Evolutionary conservation across 1,140 invertebrate species (phyloP).

Genomic region (Lysiphlebus fabarum): DNA sequence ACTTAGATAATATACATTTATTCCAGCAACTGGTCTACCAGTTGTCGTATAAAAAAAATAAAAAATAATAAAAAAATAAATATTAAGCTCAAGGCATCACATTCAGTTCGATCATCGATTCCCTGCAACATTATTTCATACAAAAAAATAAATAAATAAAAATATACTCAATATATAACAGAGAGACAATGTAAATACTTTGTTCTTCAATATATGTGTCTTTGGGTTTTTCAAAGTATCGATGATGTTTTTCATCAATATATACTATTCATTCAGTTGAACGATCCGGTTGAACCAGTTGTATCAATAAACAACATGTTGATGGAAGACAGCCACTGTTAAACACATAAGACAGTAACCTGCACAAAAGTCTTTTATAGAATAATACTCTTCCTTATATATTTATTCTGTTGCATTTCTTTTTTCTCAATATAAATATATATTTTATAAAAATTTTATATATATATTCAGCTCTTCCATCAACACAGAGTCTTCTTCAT

Average conservation of each 20-base stretch:
- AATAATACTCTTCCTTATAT: conserved; percentile 14
- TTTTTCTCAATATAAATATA: conserved; percentile 4
- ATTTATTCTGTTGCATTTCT: conserved; percentile 9
- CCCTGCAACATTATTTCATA: not conserved
- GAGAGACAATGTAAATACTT: conserved; percentile 23
- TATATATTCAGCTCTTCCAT: not conserved
- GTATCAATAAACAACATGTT: conserved; percentile 18
- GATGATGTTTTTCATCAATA: conserved; percentile 27
- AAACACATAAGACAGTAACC: conserved; percentile 18
- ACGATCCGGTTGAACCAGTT: conserved; percentile 37
- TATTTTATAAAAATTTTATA: not conserved
- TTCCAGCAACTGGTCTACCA: not conserved
- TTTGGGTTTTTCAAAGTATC: conserved; percentile 16
- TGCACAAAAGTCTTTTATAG: conserved; percentile 34
- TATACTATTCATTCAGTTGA: conserved; percentile 34
- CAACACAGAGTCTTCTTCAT: not conserved
- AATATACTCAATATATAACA: conserved; percentile 12
- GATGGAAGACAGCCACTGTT: not conserved
- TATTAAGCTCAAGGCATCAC: not conserved
- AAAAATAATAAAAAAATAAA: no score
- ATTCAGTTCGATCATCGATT: conserved; percentile 8
- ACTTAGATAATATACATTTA: no score
- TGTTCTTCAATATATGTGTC: conserved; percentile 11
- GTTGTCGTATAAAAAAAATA: conserved; percentile 11
- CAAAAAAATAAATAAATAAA: conserved; percentile 18